phyloP scores from a whole-genome alignment of 2,797 vertebrate species.

The Helicolenus hilgendorfi region DNA sequence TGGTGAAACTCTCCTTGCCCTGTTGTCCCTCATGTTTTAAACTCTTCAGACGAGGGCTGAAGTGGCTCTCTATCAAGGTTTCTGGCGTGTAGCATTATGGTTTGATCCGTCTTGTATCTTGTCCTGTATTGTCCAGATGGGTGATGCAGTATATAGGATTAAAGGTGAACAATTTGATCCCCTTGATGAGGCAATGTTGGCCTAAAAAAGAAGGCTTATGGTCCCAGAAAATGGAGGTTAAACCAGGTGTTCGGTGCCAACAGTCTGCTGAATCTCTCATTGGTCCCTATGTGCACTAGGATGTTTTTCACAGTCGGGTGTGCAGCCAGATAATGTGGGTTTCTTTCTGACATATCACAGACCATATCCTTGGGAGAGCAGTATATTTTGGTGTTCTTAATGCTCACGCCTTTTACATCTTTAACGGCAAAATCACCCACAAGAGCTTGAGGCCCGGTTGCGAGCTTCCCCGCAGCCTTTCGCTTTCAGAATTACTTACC shows the following conservation, averaged over 20 bases:
- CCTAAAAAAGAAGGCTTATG: not conserved
- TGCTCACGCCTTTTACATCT: not conserved
- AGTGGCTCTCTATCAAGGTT: not conserved
- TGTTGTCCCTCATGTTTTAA: not conserved
- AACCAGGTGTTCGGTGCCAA: not conserved
- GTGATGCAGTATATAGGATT: not conserved
- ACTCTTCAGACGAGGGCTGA: not conserved
- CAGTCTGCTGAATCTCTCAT: not conserved
- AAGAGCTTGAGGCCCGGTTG: not conserved
- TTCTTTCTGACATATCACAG: not conserved
- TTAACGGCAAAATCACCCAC: not conserved
- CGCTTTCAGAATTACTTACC: constrained; percentile 8
- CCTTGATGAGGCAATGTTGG: not conserved
- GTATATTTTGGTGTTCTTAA: not conserved
- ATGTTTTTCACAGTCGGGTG: not conserved
- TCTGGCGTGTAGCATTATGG: not conserved
- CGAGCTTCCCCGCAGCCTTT: constrained; percentile 2
- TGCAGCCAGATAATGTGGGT: not conserved
- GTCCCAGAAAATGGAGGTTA: not conserved
- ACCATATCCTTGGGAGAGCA: not conserved
- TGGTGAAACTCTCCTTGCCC: not conserved
- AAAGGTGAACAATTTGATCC: not conserved
- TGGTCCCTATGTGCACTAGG: not conserved
- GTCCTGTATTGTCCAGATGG: not conserved
- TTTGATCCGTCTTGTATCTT: not conserved